Base-by-base conservation (phyloP, 2,113 vertebrate genomes). In the Epinephelus cyanopodus region DNA sequence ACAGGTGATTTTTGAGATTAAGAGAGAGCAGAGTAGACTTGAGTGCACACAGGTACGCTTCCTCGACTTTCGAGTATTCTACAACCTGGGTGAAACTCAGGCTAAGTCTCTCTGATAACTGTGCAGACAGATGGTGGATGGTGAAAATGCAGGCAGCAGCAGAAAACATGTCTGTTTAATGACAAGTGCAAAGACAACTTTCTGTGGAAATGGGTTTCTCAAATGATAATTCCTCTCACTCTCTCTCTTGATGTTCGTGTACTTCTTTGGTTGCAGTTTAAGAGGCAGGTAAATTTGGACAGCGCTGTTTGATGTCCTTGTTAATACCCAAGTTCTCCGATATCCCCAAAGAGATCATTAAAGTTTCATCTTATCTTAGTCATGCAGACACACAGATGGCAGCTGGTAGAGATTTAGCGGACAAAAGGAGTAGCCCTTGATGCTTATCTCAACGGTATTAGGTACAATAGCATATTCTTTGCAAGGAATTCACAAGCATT, bases 401-500 rank as follows among this genome's bases (percentile, higher is more conserved):
- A 81, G 83, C 70, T 64, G n/a, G 53, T 23, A 53, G 64, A 76
- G 85, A 88, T 88, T 85, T 82, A 68, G 64, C 7, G 9, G 76
- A 91, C 77, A 84, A 88, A 84, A 52, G 80, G 66, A 86, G 80
- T 72, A 80, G 87, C 83, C 82, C 80, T 70, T n/a, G 79, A 85
- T 87, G 81, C 89, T 88, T 87, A 90, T 88, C 82, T 74, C 27
- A 68, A 21, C n/a, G 47, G 45, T 81, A 76, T 79, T 69, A 76
- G 76, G 69, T 74, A 81, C 63, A 65, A 66, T 65, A 50, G 60
- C 25, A 39, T 47, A 76, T 80, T 82, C 13, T 79, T 85, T 74
- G 14, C 14, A 56, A 65, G 37, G 27, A 61, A 75, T 45, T 65
- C 74, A 29, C 33, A 52, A 27, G 29, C 62, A 58, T 63, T 68